Conservation (phyloP, 2,797 vertebrate species). For the Chloroceryle amazona region DNA sequence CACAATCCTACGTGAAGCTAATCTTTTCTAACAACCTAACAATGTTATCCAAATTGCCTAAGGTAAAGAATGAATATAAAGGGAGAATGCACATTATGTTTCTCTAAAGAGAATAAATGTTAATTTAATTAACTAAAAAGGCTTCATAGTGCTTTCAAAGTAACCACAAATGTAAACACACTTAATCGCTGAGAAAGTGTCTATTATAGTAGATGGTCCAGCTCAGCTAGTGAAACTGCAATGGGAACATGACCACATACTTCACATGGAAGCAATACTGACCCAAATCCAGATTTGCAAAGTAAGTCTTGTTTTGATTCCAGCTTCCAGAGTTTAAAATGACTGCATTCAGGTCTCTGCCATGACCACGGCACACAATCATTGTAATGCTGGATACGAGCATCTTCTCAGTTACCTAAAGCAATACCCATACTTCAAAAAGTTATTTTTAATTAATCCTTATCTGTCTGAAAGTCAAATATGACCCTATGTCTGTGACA, state of each 20-base stretch:
- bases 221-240: constrained; percentile 10
- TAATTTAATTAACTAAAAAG: constrained; percentile 65
- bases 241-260: neutral
- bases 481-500: neutral
- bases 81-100: constrained; percentile 48
- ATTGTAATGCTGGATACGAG: neutral
- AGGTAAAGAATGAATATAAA: constrained; percentile 73
- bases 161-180: constrained; percentile 47
- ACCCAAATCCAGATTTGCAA: neutral
- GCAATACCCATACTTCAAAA: neutral
- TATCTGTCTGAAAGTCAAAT: neutral
- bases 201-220: neutral
- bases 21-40: constrained; percentile 62
- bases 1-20: constrained; percentile 54
- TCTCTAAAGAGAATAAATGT: constrained; percentile 49
- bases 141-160: constrained; percentile 61
- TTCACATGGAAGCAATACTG: neutral
- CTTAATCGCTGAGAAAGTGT: constrained; percentile 18
- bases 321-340: neutral
- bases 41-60: constrained; percentile 76
- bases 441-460: neutral
- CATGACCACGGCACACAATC: fast-evolving
- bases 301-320: neutral
- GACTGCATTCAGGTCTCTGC: fast-evolving
- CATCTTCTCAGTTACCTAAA: neutral